Base-by-base conservation (phyloP, 1,140 invertebrate species). In the Frieseomelitta varia region DNA sequence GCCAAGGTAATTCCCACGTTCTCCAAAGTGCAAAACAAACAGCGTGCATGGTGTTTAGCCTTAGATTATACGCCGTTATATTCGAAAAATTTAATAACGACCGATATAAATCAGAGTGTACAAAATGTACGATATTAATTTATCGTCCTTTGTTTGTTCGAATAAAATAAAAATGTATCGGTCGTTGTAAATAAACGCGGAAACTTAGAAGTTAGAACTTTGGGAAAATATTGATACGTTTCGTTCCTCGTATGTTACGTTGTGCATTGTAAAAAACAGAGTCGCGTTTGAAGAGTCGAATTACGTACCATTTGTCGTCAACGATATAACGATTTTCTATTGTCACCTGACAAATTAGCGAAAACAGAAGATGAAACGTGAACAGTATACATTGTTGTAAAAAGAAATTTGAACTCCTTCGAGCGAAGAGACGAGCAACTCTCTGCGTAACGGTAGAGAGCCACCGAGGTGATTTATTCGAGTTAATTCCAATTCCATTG, bases 401-500 rank as follows among this genome's bases (percentile, higher is more conserved):
- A 93, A 92, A 51, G 92, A 93, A 94, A 93, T 94, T 94, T 92
- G 86, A 92, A 91, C 91, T 93, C 91, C 90, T 87, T 81, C 51
- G 81, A 90, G 78, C 80, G 56, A 79, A 67, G 78, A 87, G 84
- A 88, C 83, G 91, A 88, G 72, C 86, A 85, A 90, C 83, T 91
- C 85, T 90, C 72, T 79, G 91, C 89, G 90, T 91, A 92, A 75
- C 90, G 88, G 90, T 85, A 86, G 91, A 90, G 92, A 93, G 92
- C 90, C 91, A 91, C 90, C 89, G 90, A 93, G 93, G 93, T 95
- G 94, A 95, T 95, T 95, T 95, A 95, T 95, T 94, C 92, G 92
- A 95, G 93, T 95, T 95, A 95, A 95, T 95, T 95, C 94, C 94
- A 95, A 95, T 95, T 95, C 94, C 94, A 95, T 95, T 95, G 94